Conservation (phyloP, 2,113 vertebrate species). For the Alouatta palliata region DNA sequence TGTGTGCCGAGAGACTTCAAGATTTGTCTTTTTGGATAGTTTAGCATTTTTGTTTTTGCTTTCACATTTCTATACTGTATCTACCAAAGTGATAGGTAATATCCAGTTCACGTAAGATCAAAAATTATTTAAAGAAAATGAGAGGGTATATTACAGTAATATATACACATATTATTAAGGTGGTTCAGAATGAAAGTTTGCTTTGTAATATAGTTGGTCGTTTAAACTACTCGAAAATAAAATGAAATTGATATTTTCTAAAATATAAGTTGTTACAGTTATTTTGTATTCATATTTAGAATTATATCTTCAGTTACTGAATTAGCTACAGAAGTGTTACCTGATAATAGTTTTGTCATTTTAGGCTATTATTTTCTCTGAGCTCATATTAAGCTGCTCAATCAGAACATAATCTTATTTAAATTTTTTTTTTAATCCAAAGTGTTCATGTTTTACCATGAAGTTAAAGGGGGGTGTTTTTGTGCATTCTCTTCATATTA, state of each 20-base stretch:
- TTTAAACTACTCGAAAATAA: conserved; percentile 24
- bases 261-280: background rate
- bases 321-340: background rate
- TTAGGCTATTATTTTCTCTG: conserved; percentile 14
- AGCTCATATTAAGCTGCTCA: background rate
- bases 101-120: background rate
- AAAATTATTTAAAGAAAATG: conserved; percentile 33
- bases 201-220: conserved; percentile 7
- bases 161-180: background rate
- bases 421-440: background rate
- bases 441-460: background rate
- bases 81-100: background rate
- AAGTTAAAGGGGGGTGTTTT: background rate
- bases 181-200: background rate
- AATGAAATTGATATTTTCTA: background rate
- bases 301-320: conserved; percentile 19
- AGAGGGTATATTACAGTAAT: background rate
- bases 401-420: conserved; percentile 15
- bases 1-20: background rate
- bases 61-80: background rate
- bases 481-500: background rate
- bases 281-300: background rate
- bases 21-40: background rate
- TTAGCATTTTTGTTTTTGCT: background rate
- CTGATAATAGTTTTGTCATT: background rate